phyloP scores from a whole-genome alignment of 2,797 vertebrate species.

The Rallus crepitans region DNA sequence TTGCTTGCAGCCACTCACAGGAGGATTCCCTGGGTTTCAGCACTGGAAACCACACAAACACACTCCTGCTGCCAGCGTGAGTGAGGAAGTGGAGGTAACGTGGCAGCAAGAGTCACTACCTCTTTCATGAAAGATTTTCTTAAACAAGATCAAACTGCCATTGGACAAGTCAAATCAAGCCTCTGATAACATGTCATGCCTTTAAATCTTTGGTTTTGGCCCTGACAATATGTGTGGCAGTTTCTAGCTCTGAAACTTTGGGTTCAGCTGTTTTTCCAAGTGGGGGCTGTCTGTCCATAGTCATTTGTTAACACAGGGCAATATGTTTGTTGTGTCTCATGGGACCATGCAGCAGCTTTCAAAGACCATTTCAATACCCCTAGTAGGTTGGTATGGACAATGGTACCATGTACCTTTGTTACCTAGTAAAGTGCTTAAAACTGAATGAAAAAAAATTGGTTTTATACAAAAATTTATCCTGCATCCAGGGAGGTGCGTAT shows the following conservation, averaged over 20 bases:
- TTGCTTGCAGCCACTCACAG: background rate
- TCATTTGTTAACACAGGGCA: background rate
- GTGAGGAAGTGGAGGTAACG: background rate
- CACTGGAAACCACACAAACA: background rate
- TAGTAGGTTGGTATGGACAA: background rate
- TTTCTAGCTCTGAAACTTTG: background rate
- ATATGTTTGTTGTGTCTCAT: background rate
- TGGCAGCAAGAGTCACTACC: background rate
- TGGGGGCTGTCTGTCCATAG: background rate
- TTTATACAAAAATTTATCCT: background rate
- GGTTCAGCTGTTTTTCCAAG: background rate
- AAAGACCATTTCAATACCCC: background rate
- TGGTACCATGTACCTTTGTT: rapidly evolving
- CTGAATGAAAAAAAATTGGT: background rate
- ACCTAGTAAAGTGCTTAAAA: background rate
- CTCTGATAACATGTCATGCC: background rate
- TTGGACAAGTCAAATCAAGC: background rate
- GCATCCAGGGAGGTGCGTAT: background rate
- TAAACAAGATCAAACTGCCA: background rate
- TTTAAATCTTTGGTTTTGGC: background rate
- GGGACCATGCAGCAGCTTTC: background rate
- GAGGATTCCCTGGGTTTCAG: background rate
- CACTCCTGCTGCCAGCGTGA: background rate
- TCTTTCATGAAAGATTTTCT: background rate
- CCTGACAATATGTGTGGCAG: background rate